Conservation (phyloP, 2,113 vertebrate genomes). For the Propithecus coquereli region DNA sequence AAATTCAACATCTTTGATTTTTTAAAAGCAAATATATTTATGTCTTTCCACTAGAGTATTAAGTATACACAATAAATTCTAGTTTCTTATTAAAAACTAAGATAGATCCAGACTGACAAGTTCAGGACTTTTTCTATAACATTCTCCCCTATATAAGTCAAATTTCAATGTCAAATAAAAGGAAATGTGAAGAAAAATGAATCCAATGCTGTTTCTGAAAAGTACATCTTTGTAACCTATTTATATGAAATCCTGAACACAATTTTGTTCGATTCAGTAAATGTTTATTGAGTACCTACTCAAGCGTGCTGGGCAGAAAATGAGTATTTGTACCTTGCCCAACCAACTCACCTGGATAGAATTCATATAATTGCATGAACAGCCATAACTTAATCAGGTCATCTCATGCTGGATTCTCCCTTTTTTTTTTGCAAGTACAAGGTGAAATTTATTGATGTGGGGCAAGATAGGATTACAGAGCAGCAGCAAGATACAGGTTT, state of each 20-base stretch:
- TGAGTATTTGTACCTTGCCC: neutral
- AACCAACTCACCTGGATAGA: neutral
- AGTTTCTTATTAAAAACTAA: neutral
- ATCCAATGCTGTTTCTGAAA: neutral
- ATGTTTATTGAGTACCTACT: neutral
- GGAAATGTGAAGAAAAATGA: neutral
- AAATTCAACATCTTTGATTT: neutral
- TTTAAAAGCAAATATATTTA: neutral
- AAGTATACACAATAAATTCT: neutral
- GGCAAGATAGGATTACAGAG: no score
- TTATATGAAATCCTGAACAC: slow-evolving; percentile 27
- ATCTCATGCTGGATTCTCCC: neutral
- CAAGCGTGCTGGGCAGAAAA: neutral
- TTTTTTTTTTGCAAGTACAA: no score
- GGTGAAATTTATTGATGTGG: no score
- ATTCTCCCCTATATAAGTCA: neutral
- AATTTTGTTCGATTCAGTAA: neutral
- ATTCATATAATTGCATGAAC: neutral
- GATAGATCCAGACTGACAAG: neutral
- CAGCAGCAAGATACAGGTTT: no score
- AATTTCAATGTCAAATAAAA: slow-evolving; percentile 13
- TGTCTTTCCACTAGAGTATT: neutral
- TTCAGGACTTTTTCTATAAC: neutral
- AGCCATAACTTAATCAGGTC: neutral
- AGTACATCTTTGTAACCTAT: neutral